phyloP scores from a whole-genome alignment of 2,113 vertebrate species.

The Cheilinus undulatus region DNA sequence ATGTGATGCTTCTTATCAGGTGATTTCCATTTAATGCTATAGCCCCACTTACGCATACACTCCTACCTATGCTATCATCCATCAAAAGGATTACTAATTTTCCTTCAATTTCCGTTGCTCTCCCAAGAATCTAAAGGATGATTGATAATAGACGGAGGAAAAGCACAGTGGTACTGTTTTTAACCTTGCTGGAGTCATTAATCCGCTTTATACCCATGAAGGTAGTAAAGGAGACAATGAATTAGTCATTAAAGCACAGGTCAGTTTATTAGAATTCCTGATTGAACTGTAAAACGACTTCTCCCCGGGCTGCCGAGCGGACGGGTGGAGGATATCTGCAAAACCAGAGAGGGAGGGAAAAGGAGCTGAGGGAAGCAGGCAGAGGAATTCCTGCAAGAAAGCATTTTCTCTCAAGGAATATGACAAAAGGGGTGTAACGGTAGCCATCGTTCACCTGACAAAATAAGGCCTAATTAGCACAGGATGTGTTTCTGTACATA shows the following conservation, averaged over 20 bases:
- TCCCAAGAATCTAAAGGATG: slow-evolving; percentile 83
- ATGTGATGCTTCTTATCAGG: slow-evolving; percentile 50
- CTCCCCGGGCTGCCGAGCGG: slow-evolving; percentile 60
- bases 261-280: slow-evolving; percentile 87
- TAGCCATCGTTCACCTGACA: slow-evolving; percentile 58
- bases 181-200: slow-evolving; percentile 87
- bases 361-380: slow-evolving; percentile 61
- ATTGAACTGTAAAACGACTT: slow-evolving; percentile 86
- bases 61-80: slow-evolving; percentile 72
- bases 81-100: slow-evolving; percentile 83
- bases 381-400: slow-evolving; percentile 45
- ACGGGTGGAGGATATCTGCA: slow-evolving; percentile 64
- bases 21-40: slow-evolving; percentile 56
- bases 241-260: slow-evolving; percentile 86
- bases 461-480: slow-evolving; percentile 61
- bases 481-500: background rate
- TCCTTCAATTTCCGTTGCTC: slow-evolving; percentile 82
- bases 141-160: slow-evolving; percentile 84
- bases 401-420: slow-evolving; percentile 56
- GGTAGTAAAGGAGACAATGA: slow-evolving; percentile 86
- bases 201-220: slow-evolving; percentile 85
- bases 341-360: slow-evolving; percentile 33
- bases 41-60: slow-evolving; percentile 64
- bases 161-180: slow-evolving; percentile 85
- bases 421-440: slow-evolving; percentile 51